Percentiles rank a stretch among this genome's conserved stretches.
Conservation (phyloP, 1,140 invertebrate genomes). For the Anoplophora glabripennis region DNA sequence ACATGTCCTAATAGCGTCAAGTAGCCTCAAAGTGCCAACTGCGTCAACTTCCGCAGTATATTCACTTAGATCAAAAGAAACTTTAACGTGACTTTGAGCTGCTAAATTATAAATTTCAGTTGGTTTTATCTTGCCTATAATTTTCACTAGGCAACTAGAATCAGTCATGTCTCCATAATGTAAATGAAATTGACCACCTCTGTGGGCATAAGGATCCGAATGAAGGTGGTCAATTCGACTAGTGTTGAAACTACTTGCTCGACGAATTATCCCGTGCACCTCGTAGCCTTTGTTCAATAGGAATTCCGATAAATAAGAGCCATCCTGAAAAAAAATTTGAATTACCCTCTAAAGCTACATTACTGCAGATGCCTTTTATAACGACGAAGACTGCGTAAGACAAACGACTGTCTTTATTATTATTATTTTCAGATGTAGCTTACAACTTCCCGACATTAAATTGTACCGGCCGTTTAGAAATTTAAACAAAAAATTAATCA, state of each 20-base stretch:
- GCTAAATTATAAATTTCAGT: constrained; percentile 98
- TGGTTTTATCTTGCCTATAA: constrained; percentile 80
- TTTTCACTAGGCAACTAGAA: constrained; percentile 94
- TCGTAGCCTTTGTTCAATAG: constrained; percentile 91
- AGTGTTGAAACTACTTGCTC: constrained; percentile 97
- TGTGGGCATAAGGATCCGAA: constrained; percentile 80
- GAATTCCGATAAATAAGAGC: constrained; percentile 97
- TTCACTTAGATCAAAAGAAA: constrained; percentile 95
- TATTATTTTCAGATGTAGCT: no score
- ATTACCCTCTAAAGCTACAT: no score
- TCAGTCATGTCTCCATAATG: constrained; percentile 99
- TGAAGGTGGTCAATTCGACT: constrained; percentile 94
- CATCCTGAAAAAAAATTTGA: constrained; percentile 71
- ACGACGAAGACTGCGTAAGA: no score
- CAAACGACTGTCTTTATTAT: no score
- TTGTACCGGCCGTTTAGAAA: no score
- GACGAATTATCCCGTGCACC: constrained; percentile 93
- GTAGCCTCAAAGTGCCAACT: constrained; percentile 89
- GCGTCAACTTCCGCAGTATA: constrained; percentile 99
- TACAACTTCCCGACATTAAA: no score
- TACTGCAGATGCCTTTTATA: no score
- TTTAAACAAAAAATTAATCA: no score
- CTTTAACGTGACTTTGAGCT: constrained; percentile 99
- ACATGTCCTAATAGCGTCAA: constrained; percentile 95
- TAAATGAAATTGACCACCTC: constrained; percentile 81